Percentiles rank a stretch among this genome's conserved stretches.
phyloP scores from a whole-genome alignment of 2,113 vertebrate genomes.

The Mustelus asterias region DNA sequence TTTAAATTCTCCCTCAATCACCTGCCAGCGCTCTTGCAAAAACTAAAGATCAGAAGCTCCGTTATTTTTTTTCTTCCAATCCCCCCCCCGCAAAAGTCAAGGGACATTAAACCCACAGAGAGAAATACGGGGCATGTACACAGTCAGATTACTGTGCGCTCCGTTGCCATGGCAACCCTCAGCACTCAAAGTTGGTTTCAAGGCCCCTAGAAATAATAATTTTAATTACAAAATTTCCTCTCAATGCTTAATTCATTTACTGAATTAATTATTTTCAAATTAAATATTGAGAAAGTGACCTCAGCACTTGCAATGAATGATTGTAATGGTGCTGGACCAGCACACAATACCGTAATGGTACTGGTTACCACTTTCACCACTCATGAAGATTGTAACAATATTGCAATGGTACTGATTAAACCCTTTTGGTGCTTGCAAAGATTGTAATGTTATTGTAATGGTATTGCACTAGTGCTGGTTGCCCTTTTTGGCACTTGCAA shows the following conservation, averaged over 20 bases:
- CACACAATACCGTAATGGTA: neutral
- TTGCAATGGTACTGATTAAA: neutral
- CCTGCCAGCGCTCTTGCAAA: neutral
- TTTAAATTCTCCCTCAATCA: slow-evolving; percentile 1
- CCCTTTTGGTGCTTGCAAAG: neutral
- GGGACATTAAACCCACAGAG: slow-evolving; percentile 6
- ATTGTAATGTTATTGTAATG: neutral
- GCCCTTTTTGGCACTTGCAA: neutral
- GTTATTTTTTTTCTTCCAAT: neutral
- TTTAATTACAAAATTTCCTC: slow-evolving; percentile 21
- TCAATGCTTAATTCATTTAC: slow-evolving; percentile 30
- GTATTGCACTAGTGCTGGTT: neutral
- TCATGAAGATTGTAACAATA: neutral
- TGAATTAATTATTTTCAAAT: slow-evolving; percentile 32
- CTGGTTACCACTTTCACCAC: neutral
- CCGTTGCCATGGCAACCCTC: slow-evolving; percentile 17
- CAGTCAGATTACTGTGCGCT: neutral
- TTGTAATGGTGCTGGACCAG: neutral
- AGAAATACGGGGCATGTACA: neutral
- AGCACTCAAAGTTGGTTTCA: slow-evolving; percentile 11
- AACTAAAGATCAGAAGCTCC: neutral
- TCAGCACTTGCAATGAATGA: neutral
- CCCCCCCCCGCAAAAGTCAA: neutral
- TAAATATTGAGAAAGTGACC: slow-evolving; percentile 19
- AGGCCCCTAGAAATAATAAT: slow-evolving; percentile 24